Evolutionary conservation across 1,140 invertebrate genomes (phyloP), one percentile per base, ranked within the genome.

Genomic region (Pogonomyrmex californicus): DNA sequence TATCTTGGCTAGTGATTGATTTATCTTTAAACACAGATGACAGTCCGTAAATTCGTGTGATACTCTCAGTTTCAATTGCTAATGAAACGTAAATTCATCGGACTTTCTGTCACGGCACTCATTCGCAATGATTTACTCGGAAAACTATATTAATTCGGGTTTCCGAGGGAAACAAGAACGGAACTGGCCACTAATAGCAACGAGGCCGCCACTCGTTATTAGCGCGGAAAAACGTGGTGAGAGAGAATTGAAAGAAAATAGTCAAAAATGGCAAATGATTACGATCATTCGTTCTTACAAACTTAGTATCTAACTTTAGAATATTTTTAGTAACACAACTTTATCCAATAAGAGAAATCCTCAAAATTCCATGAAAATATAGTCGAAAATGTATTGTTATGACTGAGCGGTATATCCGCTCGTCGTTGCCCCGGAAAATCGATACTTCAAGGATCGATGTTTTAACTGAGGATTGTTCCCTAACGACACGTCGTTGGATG

Each of bases 41-140:
- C 36, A 47, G 33, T 79, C 51, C 51, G 36, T 38, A 62, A n/a
- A 68, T 23, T n/a, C 36, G 47, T 65, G 44, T 77, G 66, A 75
- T 70, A 44, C 87, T 92, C 92, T 56, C 77, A 75, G 82, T 88
- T 91, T 68, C 93, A 93, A 93, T 93, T 93, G 90, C 87, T 82
- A 77, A 33, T 77, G 90, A 88, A 93, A 92, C 89, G 92, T 93
- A 93, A 93, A 93, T 93, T 93, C 92, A 91, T 92, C 92, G 85
- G 89, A 73, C 63, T 82, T 82, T 71, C 65, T n/a, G 78, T 47
- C 70, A 51, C 78, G 60, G 56, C 58, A 14, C 30, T 47, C 41
- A 41, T 30, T 86, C 88, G 89, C 76, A 63, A 66, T 60, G 44
- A 92, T 90, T 78, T 76, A 85, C 90, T 92, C 87, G 86, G 86